Evolutionary conservation across 2,797 vertebrate genomes (phyloP), one percentile per base, ranked within the genome.

Genomic region (Bovichtus diacanthus): DNA sequence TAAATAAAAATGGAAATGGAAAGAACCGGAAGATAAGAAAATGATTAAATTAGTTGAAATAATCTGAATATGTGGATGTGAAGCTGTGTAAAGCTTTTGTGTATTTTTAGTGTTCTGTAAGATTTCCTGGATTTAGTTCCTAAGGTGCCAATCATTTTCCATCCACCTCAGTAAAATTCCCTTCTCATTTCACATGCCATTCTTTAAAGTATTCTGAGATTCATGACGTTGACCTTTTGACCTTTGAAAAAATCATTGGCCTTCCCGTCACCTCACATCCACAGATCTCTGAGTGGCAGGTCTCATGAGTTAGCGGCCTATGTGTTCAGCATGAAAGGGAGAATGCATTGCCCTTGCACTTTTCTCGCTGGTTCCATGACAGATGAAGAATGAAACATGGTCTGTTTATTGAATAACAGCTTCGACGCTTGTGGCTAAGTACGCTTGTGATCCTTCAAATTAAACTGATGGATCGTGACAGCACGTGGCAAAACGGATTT

Each of bases 381-480:
- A 84, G 81, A 83, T 92, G 86, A 90, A 84, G 88, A 82, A 93
- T 92, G 88, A 93, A 90, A 83, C 91, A 83, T 59, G 62, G 88
- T 65, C 77, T 67, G 78, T 80, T 88, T 88, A 93, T 92, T 94
- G 85, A 95, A 94, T 95, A 94, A 93, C 84, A 81, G 86, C 68
- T 50, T 82, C 61, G 66, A 87, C 41, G 89, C 93, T 95, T 44
- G 72, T 87, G 87, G 92, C 92, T 77, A 92, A 89, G 88, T 75
- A 69, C 53, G 74, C 89, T 89, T 82, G 79, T 85, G 85, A 93
- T 93, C 91, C 92, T 88, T 94, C 90, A 92, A 93, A 94, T 94
- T 91, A 92, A 92, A 87, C 82, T 94, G 93, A 95, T 89, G 85
- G 90, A 94, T 94, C 81, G n/a, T 82, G 87, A 88, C 84, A 72